These are phyloP conservation scores for Ischnus inquisitorius DNA, from an alignment of 2,888 invertebrate genomes.

Conservation along the genomic window DNA sequence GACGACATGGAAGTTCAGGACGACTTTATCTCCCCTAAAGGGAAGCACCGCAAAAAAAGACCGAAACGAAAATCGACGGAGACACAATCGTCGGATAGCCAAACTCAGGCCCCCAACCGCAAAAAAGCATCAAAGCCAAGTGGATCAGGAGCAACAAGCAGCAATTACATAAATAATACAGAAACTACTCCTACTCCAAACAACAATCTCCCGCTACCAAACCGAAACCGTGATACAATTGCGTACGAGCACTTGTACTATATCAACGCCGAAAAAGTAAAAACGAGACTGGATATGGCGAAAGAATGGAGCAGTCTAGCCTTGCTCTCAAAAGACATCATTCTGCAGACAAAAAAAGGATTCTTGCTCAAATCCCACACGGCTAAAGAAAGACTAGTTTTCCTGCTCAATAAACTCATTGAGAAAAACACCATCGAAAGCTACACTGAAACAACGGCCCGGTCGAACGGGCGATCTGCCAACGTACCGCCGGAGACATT, in stretches of 20 bases:
- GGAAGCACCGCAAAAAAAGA: neutral
- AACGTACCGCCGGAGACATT: neutral
- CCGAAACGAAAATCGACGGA: neutral
- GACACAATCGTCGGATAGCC: neutral
- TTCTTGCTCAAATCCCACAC: slow-evolving; percentile 1
- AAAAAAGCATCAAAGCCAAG: neutral
- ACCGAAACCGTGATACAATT: neutral
- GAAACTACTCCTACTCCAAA: neutral
- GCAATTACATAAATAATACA: neutral
- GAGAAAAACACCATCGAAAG: neutral
- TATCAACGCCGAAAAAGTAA: neutral
- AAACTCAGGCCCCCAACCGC: neutral
- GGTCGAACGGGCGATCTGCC: neutral
- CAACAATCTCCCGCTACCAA: neutral
- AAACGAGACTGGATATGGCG: neutral
- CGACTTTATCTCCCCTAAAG: neutral
- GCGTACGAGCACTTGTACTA: neutral
- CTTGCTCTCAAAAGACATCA: neutral
- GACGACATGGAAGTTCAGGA: neutral
- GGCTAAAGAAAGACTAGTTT: neutral
- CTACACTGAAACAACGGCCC: neutral
- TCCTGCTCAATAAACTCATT: neutral
- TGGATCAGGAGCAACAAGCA: neutral
- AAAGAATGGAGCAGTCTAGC: slow-evolving; percentile 1
- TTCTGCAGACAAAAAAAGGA: neutral